Evolutionary conservation across 2,888 invertebrate species (phyloP).

Genomic region (Hybos culiciformis): DNA sequence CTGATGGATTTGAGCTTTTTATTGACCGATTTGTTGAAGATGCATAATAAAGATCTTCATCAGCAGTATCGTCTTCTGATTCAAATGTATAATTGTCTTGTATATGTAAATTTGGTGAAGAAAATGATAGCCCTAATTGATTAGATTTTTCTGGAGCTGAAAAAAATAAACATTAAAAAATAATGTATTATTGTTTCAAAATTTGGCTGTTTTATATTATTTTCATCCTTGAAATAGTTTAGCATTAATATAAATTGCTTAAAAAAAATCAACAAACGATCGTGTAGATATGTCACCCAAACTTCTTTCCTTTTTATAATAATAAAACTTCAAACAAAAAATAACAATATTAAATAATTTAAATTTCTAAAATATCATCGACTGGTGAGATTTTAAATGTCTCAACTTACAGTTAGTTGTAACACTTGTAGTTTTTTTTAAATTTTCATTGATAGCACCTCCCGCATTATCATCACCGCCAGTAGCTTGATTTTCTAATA

Average conservation of each 20-base stretch:
- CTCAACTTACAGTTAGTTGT: background rate
- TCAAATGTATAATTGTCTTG: conserved; percentile 23
- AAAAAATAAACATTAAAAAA: conserved; percentile 2
- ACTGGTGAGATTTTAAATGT: conserved; percentile 9
- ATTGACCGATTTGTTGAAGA: background rate
- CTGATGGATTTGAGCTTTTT: no score
- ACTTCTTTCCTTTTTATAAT: background rate
- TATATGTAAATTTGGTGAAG: conserved; percentile 37
- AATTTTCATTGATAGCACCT: background rate
- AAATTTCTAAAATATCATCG: conserved; percentile 11
- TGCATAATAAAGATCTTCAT: background rate
- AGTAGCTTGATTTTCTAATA: conserved; percentile 6
- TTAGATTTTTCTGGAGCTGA: conserved; percentile 16
- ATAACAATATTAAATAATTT: conserved; percentile 1
- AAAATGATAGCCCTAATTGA: conserved; percentile 35
- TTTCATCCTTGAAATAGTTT: no score
- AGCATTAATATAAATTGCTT: background rate
- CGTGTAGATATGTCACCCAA: background rate
- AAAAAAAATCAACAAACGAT: background rate
- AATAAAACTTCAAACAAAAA: background rate
- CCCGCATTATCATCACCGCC: background rate
- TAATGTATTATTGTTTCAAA: background rate
- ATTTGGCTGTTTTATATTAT: background rate
- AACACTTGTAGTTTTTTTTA: background rate
- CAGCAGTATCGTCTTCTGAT: background rate